Evolutionary conservation across 2,888 invertebrate species (phyloP), one percentile per base, ranked within the genome.

Genomic region (Gryllus longicercus): DNA sequence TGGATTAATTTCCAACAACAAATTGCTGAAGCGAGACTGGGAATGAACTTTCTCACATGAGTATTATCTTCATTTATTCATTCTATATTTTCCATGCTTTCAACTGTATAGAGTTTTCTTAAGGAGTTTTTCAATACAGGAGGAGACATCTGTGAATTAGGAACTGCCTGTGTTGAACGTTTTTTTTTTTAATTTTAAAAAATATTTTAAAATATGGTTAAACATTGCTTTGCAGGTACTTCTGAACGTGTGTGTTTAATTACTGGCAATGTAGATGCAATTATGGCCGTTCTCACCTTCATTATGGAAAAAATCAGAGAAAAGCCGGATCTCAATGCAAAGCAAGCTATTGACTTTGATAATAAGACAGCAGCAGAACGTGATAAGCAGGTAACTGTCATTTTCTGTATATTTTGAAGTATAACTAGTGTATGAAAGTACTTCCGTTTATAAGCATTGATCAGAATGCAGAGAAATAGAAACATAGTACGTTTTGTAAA

Each of bases 291-390:
- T 83, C 90, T 97, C 88, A 95, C 95, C 86, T 96, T 97, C 87
- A 96, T 98, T 85, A 96, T 96, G 94, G 96, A 97, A 85, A 97
- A 97, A 90, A 97, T 97, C 84, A 93, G 94, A 85, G 97, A 97
- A 87, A 97, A 97, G 86, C 96, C 97, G 79, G 97, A 97, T 87
- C 91, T 95, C 84, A 95, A 95, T 86, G 93, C 93, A 75, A 92
- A 94, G 88, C 92, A 94, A 50, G 94, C 94, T 84, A 89, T 90
- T 80, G 94, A 94, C 82, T 92, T 92, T 83, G 95, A 95, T 86
- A 91, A 93, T 82, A 96, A 96, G 88, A 92, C 94, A 88, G 92
- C 94, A 63, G 86, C 86, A 49, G 96, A 96, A 85, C 91, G 96
- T 85, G 96, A 96, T 86, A 96, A 96, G 87, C 96, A 96, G 92